Percentiles rank a stretch among this genome's conserved stretches.
phyloP scores from a whole-genome alignment of 2,797 vertebrate species.

The Hapalemur alaotrensis region DNA sequence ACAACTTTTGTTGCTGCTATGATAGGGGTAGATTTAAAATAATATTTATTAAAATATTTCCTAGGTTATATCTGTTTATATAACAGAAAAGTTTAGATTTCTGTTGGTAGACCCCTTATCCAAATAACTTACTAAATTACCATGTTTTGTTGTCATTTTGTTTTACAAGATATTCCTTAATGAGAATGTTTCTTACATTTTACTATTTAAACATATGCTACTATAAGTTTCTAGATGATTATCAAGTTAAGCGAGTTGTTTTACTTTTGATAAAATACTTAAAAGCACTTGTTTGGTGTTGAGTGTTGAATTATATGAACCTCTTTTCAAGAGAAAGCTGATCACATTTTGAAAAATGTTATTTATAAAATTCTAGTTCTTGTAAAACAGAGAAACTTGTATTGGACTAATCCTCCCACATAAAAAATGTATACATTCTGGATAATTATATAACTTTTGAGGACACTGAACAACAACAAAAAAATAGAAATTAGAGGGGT shows the following conservation, averaged over 20 bases:
- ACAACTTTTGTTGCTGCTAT: background rate
- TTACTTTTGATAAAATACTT: constrained; percentile 8
- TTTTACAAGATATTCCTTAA: background rate
- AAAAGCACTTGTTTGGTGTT: background rate
- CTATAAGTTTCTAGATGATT: background rate
- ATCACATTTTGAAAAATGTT: background rate
- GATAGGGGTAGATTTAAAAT: background rate
- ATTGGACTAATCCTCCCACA: background rate
- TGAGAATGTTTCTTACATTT: background rate
- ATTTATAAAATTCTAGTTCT: background rate
- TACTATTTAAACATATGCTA: background rate
- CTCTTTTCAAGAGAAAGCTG: background rate
- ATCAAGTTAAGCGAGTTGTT: background rate
- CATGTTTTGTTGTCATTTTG: background rate
- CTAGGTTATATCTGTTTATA: background rate
- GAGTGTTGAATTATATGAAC: background rate
- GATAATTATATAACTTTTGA: background rate
- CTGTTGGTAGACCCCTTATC: background rate
- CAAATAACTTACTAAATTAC: background rate
- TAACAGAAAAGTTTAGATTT: background rate
- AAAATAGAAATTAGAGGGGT: background rate
- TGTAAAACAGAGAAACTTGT: background rate
- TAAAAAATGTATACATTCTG: background rate
- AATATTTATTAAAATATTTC: background rate
- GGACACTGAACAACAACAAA: background rate